Percentiles rank a stretch among this genome's conserved stretches.
These are phyloP conservation scores for Enteromius thamalakanensis DNA, from an alignment of 2,797 vertebrate genomes.

Conservation along the genomic window DNA sequence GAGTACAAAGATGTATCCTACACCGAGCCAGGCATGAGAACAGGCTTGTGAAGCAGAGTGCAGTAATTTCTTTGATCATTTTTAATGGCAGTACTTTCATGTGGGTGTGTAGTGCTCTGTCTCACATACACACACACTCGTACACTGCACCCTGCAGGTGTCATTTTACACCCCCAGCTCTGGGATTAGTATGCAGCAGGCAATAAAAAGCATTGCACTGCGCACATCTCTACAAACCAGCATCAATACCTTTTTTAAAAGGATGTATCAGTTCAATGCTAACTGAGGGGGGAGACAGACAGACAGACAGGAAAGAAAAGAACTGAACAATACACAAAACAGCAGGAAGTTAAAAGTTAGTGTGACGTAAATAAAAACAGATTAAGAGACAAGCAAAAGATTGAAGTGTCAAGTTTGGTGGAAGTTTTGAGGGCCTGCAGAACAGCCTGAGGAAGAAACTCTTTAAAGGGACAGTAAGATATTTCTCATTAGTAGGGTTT, in stretches of 20 bases:
- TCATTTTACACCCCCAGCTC: slow-evolving; percentile 79
- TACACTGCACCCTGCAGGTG: slow-evolving; percentile 78
- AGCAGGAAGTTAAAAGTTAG: neutral
- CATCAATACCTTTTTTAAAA: slow-evolving; percentile 84
- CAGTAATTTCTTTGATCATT: slow-evolving; percentile 83
- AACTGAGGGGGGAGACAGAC: slow-evolving; percentile 60
- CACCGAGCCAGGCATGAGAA: slow-evolving; percentile 74
- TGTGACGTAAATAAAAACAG: slow-evolving; percentile 20
- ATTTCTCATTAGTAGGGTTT: neutral
- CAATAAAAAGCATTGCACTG: slow-evolving; percentile 78
- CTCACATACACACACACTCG: slow-evolving; percentile 3
- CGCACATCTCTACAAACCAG: slow-evolving; percentile 79
- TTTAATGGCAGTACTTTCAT: slow-evolving; percentile 80
- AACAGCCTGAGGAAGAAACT: slow-evolving; percentile 5
- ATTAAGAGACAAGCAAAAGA: slow-evolving; percentile 9
- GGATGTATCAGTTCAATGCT: slow-evolving; percentile 75
- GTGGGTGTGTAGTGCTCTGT: slow-evolving; percentile 70
- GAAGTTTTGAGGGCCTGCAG: slow-evolving; percentile 6
- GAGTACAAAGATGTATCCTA: slow-evolving; percentile 64
- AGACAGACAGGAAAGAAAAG: neutral
- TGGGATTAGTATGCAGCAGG: slow-evolving; percentile 81
- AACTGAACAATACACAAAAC: slow-evolving; percentile 6
- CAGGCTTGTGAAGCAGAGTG: slow-evolving; percentile 76
- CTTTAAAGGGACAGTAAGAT: neutral
- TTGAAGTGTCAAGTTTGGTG: neutral